Base-by-base conservation (phyloP, 2,113 vertebrate species). In the Solea senegalensis region DNA sequence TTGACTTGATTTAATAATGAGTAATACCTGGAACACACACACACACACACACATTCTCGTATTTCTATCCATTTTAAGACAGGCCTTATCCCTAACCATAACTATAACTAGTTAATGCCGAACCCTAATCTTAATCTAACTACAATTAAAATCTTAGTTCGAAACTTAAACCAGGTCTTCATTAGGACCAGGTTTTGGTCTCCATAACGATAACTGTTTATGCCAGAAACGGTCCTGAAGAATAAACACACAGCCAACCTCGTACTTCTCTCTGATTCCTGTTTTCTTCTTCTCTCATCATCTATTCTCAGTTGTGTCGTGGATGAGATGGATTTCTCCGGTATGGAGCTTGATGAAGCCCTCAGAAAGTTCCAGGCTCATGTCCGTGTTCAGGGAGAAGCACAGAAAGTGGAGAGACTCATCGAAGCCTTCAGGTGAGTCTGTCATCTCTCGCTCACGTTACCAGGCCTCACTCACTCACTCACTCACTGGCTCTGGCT, bases 341-440 rank as follows among this genome's bases (percentile, higher is more conserved):
- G 92, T 89, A 97, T 98, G 97, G 98, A 99, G 92, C 94, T 99
- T 80, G 98, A 99, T 0, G 97, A 99, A 88, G 98, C 97, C 11
- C 90, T 99, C 82, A 85, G 98, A 73, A 99, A 98, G 89, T 99
- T 99, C 90, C 98, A 99, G 92, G 96, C 98, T 0, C 98, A 99
- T 70, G 98, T 99, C 70, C 96, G 97, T 0, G 97, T 99, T 56
- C 98, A 99, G 78, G 98, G 98, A 4, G 98, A 99, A 69, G 98
- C 97, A 0, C 98, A 99, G 92, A 99, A 99, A 92, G 98, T 99
- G n/a, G 98, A 99, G 85, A 90, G 98, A 80, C 95, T 99, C 79
- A 99, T 99, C n/a, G 98, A 99, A 89, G 97, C 98, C 15, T 99
- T 99, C 92, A 99, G 98, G 98, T 99, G 78, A 91, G 88, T 72